Evolutionary conservation across 2,797 vertebrate species (phyloP).

Genomic region (Selene dorsalis): DNA sequence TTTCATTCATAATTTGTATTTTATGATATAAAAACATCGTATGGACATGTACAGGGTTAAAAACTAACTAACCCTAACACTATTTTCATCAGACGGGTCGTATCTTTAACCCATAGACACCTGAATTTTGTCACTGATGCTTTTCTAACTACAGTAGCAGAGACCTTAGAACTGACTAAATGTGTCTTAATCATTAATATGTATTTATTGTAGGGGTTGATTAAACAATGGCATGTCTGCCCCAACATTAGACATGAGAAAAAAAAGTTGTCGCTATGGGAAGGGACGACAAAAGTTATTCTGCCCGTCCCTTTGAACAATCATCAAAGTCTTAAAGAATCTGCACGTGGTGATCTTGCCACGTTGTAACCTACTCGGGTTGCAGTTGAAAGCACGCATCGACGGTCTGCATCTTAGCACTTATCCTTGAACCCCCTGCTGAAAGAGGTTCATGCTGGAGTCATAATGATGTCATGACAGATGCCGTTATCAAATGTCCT

Average conservation of each 20-base stretch:
- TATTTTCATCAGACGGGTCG: no score
- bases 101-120: no score
- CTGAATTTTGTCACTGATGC: not conserved
- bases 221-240: not conserved
- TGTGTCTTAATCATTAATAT: not conserved
- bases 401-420: conserved; percentile 63
- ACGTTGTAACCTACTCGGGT: conserved; percentile 78
- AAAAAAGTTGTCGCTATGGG: conserved; percentile 64
- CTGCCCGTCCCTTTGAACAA: conserved; percentile 49
- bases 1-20: no score
- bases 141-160: not conserved
- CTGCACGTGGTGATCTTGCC: conserved; percentile 69
- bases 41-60: no score
- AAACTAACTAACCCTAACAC: no score
- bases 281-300: conserved; percentile 53
- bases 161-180: no score
- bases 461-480: conserved; percentile 69
- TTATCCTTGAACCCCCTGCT: conserved; percentile 66
- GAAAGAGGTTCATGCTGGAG: conserved; percentile 45
- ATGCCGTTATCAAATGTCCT: conserved; percentile 40
- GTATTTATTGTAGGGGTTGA: not conserved
- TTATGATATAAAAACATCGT: no score
- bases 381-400: conserved; percentile 71
- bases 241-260: conserved; percentile 19
- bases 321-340: conserved; percentile 71